Evolutionary conservation across 2,888 invertebrate genomes (phyloP).

Genomic region (Deladenus siricidicola): DNA sequence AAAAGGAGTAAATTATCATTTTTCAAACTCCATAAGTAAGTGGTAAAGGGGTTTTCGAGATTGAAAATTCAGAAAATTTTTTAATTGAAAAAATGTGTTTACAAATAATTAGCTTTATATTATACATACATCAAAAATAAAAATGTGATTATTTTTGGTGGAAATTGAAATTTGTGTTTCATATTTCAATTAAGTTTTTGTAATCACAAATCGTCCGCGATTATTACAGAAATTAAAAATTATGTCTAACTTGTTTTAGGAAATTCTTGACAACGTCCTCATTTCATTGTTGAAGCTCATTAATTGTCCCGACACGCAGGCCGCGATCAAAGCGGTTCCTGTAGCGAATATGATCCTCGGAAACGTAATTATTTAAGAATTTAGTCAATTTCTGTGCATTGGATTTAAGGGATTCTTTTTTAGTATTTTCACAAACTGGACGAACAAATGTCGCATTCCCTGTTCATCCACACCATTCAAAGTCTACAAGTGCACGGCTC

Average conservation of each 20-base stretch:
- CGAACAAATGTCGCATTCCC: slow-evolving; percentile 29
- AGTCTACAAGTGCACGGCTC: slow-evolving; percentile 32
- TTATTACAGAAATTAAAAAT: too few species aligned
- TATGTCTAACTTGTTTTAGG: too few species aligned
- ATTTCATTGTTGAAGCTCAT: slow-evolving; percentile 25
- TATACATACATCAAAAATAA: too few species aligned
- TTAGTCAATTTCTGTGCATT: neutral
- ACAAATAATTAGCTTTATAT: too few species aligned
- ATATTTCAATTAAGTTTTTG: too few species aligned
- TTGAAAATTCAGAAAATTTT: too few species aligned
- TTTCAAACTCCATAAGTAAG: too few species aligned
- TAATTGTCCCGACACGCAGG: slow-evolving; percentile 32
- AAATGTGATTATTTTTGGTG: slow-evolving; percentile 1
- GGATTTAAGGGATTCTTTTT: neutral
- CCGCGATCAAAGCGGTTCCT: slow-evolving; percentile 26
- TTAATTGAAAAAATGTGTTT: too few species aligned
- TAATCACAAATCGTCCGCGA: too few species aligned
- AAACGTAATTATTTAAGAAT: neutral
- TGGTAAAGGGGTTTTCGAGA: too few species aligned
- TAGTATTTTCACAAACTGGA: slow-evolving; percentile 21
- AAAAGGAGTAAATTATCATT: too few species aligned
- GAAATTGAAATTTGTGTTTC: too few species aligned
- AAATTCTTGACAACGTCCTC: slow-evolving; percentile 21
- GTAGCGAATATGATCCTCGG: slow-evolving; percentile 21
- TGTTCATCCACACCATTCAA: slow-evolving; percentile 21